Base-by-base conservation (phyloP, 2,113 vertebrate genomes). In the Amphiprion percula region DNA sequence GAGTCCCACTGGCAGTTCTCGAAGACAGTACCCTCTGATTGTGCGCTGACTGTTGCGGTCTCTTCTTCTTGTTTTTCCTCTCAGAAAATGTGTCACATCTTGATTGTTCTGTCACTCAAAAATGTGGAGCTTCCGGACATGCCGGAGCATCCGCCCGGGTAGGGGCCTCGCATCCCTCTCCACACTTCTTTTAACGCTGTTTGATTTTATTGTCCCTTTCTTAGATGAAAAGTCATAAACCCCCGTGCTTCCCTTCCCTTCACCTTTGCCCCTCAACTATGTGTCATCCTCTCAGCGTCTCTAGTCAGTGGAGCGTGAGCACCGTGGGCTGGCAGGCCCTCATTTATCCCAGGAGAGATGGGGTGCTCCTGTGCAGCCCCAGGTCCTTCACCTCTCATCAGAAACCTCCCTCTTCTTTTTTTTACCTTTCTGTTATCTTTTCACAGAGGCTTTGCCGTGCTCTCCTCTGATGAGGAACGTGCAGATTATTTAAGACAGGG, bases 391-490 rank as follows among this genome's bases (percentile, higher is more conserved):
- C 67, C 69, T 50, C 69, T 53, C 71, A 30, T 77, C 55, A 1
- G 55, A 67, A 79, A 74, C n/a, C 5, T 71, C n/a, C 64, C 71
- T 86, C 50, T 33, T 52, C 49, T 37, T 6, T 16, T n/a, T 6
- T 16, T n/a, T 39, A 3, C 6, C 10, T 24, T 17, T 74, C 10
- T 55, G 16, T 77, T 23, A 30, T 70, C 9, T 83, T 86, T 77
- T 91, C 85, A 88, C 85, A 90, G 89, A 89, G 83, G 85, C 82
- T 84, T 79, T 89, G 87, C 74, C 74, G 9, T 0, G 4, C 17
- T 55, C 23, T 63, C 58, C 41, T 68, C 39, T 41, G 50, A 24
- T 23, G 49, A 69, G 74, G 67, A 68, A 21, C 50, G 53, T 70
- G 33, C 49, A 54, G 23, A 49, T 72, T 56, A 63, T 62, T 81